Conservation (phyloP, 2,797 vertebrate species). For the Rhodeus uyekii region DNA sequence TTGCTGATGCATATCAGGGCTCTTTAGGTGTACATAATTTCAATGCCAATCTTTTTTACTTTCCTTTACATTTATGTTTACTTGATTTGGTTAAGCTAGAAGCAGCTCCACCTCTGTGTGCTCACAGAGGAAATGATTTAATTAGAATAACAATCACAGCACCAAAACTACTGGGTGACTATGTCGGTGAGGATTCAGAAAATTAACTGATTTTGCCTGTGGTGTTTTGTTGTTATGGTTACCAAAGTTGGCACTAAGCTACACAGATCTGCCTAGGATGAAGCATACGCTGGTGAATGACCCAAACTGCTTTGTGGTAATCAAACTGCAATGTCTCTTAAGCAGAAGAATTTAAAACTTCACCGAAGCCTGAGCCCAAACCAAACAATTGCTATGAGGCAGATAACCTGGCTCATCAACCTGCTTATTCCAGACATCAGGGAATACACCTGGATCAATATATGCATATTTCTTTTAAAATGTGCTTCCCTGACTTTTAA, state of each 20-base stretch:
- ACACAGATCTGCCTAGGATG: slow-evolving; percentile 18
- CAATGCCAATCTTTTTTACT: not conserved
- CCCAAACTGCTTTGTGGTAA: not conserved
- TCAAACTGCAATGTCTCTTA: not conserved
- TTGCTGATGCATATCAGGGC: not conserved
- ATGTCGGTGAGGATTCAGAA: slow-evolving; percentile 19
- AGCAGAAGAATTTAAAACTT: not conserved
- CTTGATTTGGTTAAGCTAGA: not conserved
- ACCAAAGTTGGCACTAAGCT: slow-evolving; percentile 18
- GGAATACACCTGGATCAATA: not conserved
- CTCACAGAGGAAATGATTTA: not conserved
- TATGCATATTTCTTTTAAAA: slow-evolving; percentile 4
- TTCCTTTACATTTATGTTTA: not conserved
- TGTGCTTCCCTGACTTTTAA: not conserved
- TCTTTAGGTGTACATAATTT: not conserved
- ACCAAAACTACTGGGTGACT: not conserved
- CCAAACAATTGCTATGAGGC: not conserved
- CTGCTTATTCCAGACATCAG: not conserved
- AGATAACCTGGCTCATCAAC: not conserved
- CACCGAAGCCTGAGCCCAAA: not conserved
- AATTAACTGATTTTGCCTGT: slow-evolving; percentile 28
- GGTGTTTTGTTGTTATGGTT: slow-evolving; percentile 41
- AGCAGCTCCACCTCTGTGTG: not conserved
- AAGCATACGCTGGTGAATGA: not conserved
- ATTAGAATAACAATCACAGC: not conserved